These are phyloP conservation scores for Bombus cullumanus DNA, from an alignment of 1,140 invertebrate genomes.

Conservation along the genomic window DNA sequence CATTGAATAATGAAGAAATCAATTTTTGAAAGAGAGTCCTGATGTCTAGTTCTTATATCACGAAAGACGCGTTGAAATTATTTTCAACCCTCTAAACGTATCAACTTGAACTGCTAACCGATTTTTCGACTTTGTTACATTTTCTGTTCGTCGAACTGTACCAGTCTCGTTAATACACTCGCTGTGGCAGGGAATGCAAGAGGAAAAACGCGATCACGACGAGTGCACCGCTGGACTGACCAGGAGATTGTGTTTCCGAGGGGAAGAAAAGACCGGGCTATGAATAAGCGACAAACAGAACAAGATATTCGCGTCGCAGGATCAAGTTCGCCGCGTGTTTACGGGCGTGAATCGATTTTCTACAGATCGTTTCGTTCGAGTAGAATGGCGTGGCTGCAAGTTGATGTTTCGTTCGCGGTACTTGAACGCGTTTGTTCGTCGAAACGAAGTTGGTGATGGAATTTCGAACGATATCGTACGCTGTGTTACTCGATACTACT, in stretches of 20 bases:
- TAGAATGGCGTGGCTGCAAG: background rate
- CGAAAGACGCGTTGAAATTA: no score
- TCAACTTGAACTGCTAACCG: no score
- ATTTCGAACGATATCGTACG: slow-evolving; percentile 7
- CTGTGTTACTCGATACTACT: background rate
- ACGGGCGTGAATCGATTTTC: slow-evolving; percentile 24
- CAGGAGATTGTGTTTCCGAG: slow-evolving; percentile 34
- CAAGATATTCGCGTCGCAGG: slow-evolving; percentile 13
- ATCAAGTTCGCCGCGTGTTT: slow-evolving; percentile 37
- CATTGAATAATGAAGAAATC: no score
- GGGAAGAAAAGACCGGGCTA: slow-evolving; percentile 4
- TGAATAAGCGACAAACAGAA: slow-evolving; percentile 29
- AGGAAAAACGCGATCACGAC: no score
- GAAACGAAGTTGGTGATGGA: background rate
- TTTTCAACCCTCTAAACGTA: no score
- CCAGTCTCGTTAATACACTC: background rate
- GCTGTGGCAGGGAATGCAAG: no score
- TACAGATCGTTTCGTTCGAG: background rate
- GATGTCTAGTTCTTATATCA: no score
- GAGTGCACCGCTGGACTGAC: no score
- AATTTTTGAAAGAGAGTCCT: no score
- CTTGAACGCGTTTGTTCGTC: background rate
- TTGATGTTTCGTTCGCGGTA: slow-evolving; percentile 1
- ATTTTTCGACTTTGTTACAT: background rate
- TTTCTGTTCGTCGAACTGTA: background rate